phyloP scores from a whole-genome alignment of 1,140 invertebrate genomes.

The Penaeus japonicus region DNA sequence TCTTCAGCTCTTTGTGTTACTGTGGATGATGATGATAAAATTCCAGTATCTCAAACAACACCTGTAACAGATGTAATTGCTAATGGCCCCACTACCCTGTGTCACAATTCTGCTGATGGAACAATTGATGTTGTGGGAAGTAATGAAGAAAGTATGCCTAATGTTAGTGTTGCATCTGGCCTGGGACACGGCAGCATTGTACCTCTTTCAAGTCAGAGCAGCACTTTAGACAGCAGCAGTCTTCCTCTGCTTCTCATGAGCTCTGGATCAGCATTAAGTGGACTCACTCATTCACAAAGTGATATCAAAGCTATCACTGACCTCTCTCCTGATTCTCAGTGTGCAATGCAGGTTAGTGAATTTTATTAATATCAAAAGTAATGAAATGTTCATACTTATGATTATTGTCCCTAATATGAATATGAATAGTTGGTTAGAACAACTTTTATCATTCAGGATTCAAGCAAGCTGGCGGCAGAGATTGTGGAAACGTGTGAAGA shows the following conservation, averaged over 20 bases:
- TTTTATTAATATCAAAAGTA: background rate
- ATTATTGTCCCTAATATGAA: too few species aligned
- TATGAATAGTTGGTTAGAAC: too few species aligned
- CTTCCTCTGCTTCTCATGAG: conserved; percentile 41
- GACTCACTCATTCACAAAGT: conserved; percentile 14
- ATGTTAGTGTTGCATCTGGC: too few species aligned
- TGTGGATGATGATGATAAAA: too few species aligned
- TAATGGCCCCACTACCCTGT: too few species aligned
- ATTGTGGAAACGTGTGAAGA: background rate
- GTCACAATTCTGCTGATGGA: too few species aligned
- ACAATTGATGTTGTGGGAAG: too few species aligned
- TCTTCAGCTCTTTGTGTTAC: background rate
- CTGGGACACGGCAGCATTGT: too few species aligned
- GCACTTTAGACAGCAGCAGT: background rate
- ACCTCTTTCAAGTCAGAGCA: background rate
- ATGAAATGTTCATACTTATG: background rate
- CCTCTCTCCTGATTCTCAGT: background rate
- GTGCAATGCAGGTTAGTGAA: background rate
- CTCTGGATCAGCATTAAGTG: conserved; percentile 10
- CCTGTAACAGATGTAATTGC: too few species aligned
- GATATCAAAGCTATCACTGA: background rate
- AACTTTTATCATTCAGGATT: background rate
- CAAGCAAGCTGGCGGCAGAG: conserved; percentile 11
- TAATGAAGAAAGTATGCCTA: background rate
- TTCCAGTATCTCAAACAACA: too few species aligned